Evolutionary conservation across 2,113 vertebrate genomes (phyloP).

Genomic region (Lucifuga dentata): DNA sequence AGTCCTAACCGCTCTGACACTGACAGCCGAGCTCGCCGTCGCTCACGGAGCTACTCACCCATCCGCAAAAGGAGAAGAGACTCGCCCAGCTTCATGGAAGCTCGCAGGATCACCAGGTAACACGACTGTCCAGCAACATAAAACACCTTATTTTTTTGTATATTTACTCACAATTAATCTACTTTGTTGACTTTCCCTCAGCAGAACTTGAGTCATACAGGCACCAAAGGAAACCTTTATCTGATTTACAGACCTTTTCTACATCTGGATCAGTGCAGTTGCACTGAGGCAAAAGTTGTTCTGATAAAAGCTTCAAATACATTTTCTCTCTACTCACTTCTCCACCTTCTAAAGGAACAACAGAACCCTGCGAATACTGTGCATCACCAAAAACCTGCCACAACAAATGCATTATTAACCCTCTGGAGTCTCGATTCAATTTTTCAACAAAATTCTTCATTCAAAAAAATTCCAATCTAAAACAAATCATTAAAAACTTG

Average conservation of each 20-base stretch:
- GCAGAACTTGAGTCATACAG: conserved; percentile 21
- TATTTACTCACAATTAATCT: background rate
- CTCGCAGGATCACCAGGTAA: conserved; percentile 97
- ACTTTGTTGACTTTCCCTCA: background rate
- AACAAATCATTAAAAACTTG: no score
- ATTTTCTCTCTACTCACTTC: no score
- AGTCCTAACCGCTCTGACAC: conserved; percentile 89
- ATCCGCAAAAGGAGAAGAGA: conserved; percentile 96
- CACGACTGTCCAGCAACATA: background rate
- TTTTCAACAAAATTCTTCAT: no score
- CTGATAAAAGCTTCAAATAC: conserved; percentile 22
- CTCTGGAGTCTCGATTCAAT: no score
- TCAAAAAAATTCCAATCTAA: no score
- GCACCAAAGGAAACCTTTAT: conserved; percentile 25
- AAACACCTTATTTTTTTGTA: background rate
- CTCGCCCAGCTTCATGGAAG: conserved; percentile 99
- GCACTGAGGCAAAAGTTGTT: background rate
- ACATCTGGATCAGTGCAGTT: background rate
- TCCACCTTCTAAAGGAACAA: no score
- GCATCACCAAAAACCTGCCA: no score
- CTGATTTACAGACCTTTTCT: conserved; percentile 3
- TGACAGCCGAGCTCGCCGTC: conserved; percentile 88
- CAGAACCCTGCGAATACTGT: no score
- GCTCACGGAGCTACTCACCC: conserved; percentile 97
- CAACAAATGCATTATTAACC: no score